Conservation (phyloP, 2,113 vertebrate species). For the Dasypus novemcinctus region DNA sequence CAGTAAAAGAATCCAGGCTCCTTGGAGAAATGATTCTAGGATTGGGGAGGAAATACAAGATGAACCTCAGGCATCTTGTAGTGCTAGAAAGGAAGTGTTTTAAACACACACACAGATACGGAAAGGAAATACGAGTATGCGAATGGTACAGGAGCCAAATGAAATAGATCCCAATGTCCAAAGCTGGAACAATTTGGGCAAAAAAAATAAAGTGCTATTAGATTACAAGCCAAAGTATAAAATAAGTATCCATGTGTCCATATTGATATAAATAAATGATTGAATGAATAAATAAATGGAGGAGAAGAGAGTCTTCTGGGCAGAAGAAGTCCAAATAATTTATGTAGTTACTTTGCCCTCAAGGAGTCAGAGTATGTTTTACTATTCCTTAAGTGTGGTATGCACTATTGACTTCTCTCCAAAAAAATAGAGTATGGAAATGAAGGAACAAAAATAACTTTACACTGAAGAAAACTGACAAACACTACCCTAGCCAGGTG, state of each 20-base stretch:
- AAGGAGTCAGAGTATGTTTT: no score
- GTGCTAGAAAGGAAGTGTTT: neutral
- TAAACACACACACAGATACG: no score
- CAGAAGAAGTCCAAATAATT: no score
- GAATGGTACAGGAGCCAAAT: neutral
- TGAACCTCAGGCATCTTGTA: neutral
- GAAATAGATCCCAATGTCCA: neutral
- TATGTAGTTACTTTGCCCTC: no score
- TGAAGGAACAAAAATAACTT: no score
- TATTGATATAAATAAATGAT: neutral
- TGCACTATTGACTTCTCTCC: no score
- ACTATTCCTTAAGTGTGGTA: no score
- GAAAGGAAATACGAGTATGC: accelerated
- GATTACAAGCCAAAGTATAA: neutral
- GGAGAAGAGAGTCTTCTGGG: no score
- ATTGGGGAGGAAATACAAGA: neutral
- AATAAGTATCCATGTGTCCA: neutral
- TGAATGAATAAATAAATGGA: neutral
- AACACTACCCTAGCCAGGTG: no score
- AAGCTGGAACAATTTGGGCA: neutral
- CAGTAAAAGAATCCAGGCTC: neutral
- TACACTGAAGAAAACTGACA: no score
- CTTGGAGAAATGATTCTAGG: neutral
- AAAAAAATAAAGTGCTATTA: neutral
- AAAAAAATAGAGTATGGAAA: no score